Conservation (phyloP, 2,888 invertebrate species). For the Parapristionchus giblindavisi region DNA sequence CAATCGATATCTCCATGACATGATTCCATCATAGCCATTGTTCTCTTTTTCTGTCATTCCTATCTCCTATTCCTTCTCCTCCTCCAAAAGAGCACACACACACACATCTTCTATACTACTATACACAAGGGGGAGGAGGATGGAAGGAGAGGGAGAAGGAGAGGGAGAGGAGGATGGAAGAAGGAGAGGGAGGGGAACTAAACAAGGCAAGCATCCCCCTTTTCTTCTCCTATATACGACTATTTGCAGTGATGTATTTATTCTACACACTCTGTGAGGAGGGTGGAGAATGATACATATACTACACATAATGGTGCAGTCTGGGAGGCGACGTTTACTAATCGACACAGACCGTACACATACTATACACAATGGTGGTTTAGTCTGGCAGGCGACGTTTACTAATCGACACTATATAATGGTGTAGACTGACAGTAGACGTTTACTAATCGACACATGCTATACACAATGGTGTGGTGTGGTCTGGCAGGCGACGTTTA, state of each 20-base stretch:
- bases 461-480: no score
- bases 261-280: neutral
- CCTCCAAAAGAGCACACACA: conserved; percentile 19
- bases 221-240: neutral
- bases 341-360: neutral
- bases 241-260: neutral
- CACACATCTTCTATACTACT: conserved; percentile 31
- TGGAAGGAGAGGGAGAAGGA: neutral
- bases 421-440: no score
- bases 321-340: no score
- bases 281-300: no score
- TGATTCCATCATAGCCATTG: neutral
- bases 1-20: no score
- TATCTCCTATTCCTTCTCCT: neutral
- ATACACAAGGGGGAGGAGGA: conserved; percentile 12
- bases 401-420: no score
- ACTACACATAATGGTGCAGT: no score
- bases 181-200: conserved; percentile 8
- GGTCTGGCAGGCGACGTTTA: no score
- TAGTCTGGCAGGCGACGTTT: no score
- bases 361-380: neutral
- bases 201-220: neutral
- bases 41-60: neutral
- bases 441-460: no score
- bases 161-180: neutral